Percentiles rank a stretch among this genome's conserved stretches.
Evolutionary conservation across 2,888 invertebrate species (phyloP).

Genomic region (Subacronicta megacephala): DNA sequence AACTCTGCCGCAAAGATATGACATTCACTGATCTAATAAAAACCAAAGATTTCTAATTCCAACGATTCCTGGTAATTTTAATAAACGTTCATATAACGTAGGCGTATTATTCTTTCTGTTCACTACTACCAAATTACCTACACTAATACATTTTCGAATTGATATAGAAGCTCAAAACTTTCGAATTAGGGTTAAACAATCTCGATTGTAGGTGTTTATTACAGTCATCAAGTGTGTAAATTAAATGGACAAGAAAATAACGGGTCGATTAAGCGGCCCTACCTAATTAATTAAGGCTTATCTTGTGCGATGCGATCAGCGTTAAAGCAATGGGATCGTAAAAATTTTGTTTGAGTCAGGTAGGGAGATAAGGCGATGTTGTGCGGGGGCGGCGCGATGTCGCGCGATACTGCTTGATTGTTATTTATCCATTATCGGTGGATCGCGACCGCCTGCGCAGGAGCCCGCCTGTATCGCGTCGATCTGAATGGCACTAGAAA

Average conservation of each 20-base stretch:
- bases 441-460: constrained; percentile 75
- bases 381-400: constrained; percentile 66
- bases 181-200: constrained; percentile 71
- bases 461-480: constrained; percentile 67
- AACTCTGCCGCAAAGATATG: constrained; percentile 14
- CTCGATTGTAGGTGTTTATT: constrained; percentile 77
- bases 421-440: constrained; percentile 80
- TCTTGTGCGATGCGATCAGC: constrained; percentile 72
- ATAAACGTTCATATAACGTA: constrained; percentile 40
- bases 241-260: constrained; percentile 78
- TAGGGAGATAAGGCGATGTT: constrained; percentile 64
- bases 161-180: constrained; percentile 62
- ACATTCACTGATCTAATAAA: background rate
- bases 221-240: constrained; percentile 76
- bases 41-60: background rate
- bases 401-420: constrained; percentile 78
- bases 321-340: constrained; percentile 75
- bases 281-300: constrained; percentile 81
- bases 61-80: constrained; percentile 33
- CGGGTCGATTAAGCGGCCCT: constrained; percentile 74
- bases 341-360: constrained; percentile 74
- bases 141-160: constrained; percentile 43
- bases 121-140: constrained; percentile 40
- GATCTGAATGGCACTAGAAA: constrained; percentile 65
- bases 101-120: constrained; percentile 46